phyloP scores from a whole-genome alignment of 2,113 vertebrate species.

The Pholis gunnellus region DNA sequence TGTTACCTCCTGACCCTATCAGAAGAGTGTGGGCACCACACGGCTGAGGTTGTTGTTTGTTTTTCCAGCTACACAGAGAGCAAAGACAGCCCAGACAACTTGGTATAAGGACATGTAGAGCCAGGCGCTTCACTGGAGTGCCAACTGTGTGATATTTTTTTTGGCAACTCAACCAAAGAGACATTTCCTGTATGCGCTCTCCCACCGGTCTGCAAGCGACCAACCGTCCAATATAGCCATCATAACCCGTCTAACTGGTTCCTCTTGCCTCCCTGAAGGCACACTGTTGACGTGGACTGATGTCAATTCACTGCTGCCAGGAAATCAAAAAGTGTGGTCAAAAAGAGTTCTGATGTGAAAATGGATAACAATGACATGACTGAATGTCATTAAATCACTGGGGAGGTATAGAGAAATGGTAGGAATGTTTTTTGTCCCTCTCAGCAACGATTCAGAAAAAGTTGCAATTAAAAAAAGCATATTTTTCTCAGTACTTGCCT shows the following conservation, averaged over 20 bases:
- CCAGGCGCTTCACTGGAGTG: slow-evolving; percentile 24
- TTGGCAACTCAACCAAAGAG: slow-evolving; percentile 61
- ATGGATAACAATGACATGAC: neutral
- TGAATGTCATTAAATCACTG: slow-evolving; percentile 1
- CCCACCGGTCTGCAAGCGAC: slow-evolving; percentile 48
- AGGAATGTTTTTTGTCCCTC: slow-evolving; percentile 2
- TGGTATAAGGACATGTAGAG: slow-evolving; percentile 36
- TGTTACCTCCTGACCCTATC: neutral
- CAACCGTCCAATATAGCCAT: slow-evolving; percentile 19
- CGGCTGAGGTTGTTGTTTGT: slow-evolving; percentile 1
- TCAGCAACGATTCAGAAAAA: neutral
- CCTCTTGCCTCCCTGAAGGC: slow-evolving; percentile 19
- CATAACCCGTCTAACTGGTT: slow-evolving; percentile 9
- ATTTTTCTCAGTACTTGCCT: neutral
- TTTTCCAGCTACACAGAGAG: slow-evolving; percentile 8
- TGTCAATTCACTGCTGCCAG: slow-evolving; percentile 3
- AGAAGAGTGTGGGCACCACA: slow-evolving; percentile 22
- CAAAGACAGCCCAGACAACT: slow-evolving; percentile 38
- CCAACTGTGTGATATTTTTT: slow-evolving; percentile 64
- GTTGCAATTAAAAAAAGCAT: neutral
- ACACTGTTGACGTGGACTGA: slow-evolving; percentile 5
- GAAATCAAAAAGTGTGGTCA: neutral
- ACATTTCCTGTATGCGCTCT: slow-evolving; percentile 63
- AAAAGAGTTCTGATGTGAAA: neutral
- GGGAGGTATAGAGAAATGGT: neutral